Conservation (phyloP, 2,113 vertebrate species). For the Camelus bactrianus region DNA sequence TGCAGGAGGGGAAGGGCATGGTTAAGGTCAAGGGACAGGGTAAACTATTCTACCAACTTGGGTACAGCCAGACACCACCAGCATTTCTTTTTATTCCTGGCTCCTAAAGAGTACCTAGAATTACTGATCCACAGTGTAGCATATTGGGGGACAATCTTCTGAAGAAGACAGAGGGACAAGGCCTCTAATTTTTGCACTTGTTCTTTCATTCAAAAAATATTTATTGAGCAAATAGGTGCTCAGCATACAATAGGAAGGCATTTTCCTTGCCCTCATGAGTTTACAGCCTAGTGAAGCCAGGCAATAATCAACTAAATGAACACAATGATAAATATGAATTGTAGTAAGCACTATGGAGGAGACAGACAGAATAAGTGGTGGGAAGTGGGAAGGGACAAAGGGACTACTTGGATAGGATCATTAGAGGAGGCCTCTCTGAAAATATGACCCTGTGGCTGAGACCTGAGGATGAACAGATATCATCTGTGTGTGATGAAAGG, state of each 20-base stretch:
- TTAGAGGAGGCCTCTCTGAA: background rate
- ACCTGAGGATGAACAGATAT: background rate
- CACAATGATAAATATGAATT: background rate
- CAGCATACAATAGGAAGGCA: background rate
- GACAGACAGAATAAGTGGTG: background rate
- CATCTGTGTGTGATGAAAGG: background rate
- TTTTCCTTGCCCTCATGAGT: background rate
- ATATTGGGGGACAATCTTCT: background rate
- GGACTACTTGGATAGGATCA: background rate
- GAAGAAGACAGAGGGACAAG: background rate
- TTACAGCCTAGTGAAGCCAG: too few relatives aligned
- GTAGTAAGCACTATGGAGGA: background rate
- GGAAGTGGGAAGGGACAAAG: background rate
- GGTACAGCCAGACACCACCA: background rate
- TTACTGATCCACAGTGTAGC: background rate
- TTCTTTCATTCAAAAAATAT: conserved; percentile 1
- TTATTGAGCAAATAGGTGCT: background rate
- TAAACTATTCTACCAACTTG: background rate
- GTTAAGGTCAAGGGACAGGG: background rate
- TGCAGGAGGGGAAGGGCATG: background rate
- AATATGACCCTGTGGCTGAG: background rate
- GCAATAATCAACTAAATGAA: background rate
- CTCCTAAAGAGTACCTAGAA: background rate
- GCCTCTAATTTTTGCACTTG: background rate
- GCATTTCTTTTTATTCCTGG: background rate